Evolutionary conservation across 2,113 vertebrate genomes (phyloP), one percentile per base, ranked within the genome.

Genomic region (Gobiocypris rarus): DNA sequence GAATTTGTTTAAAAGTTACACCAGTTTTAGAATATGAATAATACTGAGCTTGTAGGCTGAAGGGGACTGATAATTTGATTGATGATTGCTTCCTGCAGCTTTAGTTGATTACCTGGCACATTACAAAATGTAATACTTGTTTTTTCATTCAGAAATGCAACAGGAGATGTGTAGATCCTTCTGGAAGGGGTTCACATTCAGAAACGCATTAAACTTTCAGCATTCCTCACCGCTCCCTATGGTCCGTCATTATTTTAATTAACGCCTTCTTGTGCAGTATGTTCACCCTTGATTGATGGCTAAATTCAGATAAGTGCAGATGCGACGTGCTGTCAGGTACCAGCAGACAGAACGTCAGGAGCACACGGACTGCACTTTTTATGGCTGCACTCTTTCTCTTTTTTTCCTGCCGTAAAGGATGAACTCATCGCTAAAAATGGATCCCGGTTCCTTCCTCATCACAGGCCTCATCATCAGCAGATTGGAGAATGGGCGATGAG

Each of bases 401-500:
- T 81, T 19, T 82, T 75, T 71, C 56, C 45, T 71, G 79, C 76
- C 56, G 80, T 83, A 82, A 87, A 83, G 63, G 65, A 87, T 91
- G 87, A 91, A 87, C 85, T 91, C 90, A 91, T 89, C 83, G 87
- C 88, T 89, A 88, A 89, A 90, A 88, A 89, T 89, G 88, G 88
- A 80, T 88, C 75, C 82, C 41, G 61, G 86, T 86, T 90, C 83
- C 86, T 88, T 84, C 84, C 81, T 89, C 81, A 79, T 85, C 73
- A 85, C 82, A 63, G 67, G 38, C 80, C 69, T 88, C 87, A 87
- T 82, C 89, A 91, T 91, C 86, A 90, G 89, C 84, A 90, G 88
- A 89, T 88, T 89, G 86, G 80, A 88, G 87, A 82, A 65, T 50
- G 75, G 90, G 88, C 88, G 56, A 45, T 9, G 45, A 73, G 88